Evolutionary conservation across 2,888 invertebrate species (phyloP).

Genomic region (Chamaedrilus cognettii): DNA sequence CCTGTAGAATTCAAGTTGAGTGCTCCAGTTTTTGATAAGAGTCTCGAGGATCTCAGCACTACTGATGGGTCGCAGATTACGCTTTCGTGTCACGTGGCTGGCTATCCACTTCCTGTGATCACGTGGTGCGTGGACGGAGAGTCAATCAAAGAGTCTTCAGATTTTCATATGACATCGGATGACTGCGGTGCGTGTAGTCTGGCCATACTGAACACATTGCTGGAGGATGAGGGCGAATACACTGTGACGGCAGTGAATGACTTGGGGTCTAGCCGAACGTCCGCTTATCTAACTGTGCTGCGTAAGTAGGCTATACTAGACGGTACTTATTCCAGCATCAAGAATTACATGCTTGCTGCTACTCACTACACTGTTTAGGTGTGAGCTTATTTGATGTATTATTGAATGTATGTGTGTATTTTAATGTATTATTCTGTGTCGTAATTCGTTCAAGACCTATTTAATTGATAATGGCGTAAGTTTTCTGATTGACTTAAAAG

Average conservation of each 20-base stretch:
- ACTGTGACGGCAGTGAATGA: slow-evolving; percentile 53
- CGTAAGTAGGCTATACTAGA: slow-evolving; percentile 12
- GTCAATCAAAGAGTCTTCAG: slow-evolving; percentile 60
- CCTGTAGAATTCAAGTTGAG: not conserved
- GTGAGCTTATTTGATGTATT: too few species aligned
- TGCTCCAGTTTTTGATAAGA: slow-evolving; percentile 37
- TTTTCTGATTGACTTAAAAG: too few species aligned
- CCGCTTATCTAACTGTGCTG: slow-evolving; percentile 53
- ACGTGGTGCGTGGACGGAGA: slow-evolving; percentile 66
- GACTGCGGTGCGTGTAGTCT: slow-evolving; percentile 78
- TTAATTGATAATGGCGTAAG: too few species aligned
- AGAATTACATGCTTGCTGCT: too few species aligned
- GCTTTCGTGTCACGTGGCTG: slow-evolving; percentile 51
- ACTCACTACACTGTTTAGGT: too few species aligned
- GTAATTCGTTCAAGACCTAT: too few species aligned
- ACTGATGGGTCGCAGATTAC: slow-evolving; percentile 47
- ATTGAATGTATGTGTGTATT: too few species aligned
- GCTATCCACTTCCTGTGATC: slow-evolving; percentile 51
- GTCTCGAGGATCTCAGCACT: slow-evolving; percentile 42
- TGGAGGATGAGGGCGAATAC: slow-evolving; percentile 59
- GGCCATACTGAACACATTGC: slow-evolving; percentile 47
- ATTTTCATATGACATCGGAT: slow-evolving; percentile 26
- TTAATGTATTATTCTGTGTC: too few species aligned
- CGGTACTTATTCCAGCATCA: too few species aligned
- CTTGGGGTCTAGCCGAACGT: slow-evolving; percentile 51